These are phyloP conservation scores for Homarus gammarus DNA, from an alignment of 2,888 invertebrate genomes.

Conservation along the genomic window DNA sequence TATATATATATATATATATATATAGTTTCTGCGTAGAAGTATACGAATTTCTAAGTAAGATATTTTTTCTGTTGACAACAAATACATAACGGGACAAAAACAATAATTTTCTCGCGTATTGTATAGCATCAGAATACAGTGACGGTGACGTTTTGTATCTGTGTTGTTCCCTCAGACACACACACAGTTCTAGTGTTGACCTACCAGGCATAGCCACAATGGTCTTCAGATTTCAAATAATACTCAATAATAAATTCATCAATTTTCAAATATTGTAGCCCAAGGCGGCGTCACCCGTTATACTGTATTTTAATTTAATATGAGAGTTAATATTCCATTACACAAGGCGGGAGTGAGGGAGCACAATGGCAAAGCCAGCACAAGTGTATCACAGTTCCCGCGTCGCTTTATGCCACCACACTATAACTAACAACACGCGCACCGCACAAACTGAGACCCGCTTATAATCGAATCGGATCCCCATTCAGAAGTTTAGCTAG, in stretches of 20 bases:
- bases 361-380: not conserved
- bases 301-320: not conserved
- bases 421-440: constrained; percentile 23
- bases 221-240: not conserved
- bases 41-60: too few species aligned
- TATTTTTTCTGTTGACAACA: too few species aligned
- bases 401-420: constrained; percentile 18
- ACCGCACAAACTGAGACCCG: constrained; percentile 16
- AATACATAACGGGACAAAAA: too few species aligned
- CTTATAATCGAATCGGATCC: constrained; percentile 37
- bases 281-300: not conserved
- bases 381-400: not conserved
- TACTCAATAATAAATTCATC: not conserved
- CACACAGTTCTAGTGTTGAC: too few species aligned
- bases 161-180: too few species aligned
- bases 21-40: too few species aligned
- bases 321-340: too few species aligned
- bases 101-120: not conserved
- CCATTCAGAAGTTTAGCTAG: constrained; percentile 38
- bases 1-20: too few species aligned
- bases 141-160: not conserved
- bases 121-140: not conserved
- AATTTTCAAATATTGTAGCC: not conserved
- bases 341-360: not conserved
- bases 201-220: not conserved